A percentile compares a stretch with the other conserved stretches of the same genome.
phyloP scores from a whole-genome alignment of 1,140 invertebrate genomes.

The Bombus vancouverensis region DNA sequence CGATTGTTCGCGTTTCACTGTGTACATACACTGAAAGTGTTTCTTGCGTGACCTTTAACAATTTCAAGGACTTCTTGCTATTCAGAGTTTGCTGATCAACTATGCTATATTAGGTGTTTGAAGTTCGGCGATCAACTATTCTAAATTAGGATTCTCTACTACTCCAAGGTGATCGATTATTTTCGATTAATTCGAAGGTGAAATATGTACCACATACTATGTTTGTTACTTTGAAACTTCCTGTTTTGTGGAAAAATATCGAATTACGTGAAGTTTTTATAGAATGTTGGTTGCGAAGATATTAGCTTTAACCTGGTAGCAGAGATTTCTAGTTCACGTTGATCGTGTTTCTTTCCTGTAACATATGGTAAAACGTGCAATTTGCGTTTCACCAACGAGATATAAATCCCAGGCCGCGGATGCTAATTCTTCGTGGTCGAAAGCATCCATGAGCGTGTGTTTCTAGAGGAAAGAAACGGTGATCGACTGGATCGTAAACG shows the following conservation, averaged over 20 bases:
- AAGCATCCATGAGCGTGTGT: background rate
- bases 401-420: slow-evolving; percentile 36
- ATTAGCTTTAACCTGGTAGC: background rate
- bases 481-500: slow-evolving; percentile 47
- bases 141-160: too few relatives aligned
- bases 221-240: background rate
- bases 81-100: background rate
- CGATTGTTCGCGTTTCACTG: background rate
- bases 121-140: too few relatives aligned
- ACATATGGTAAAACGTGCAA: background rate
- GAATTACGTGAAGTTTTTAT: background rate
- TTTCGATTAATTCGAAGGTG: background rate
- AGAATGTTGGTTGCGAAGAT: background rate
- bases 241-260: background rate
- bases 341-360: background rate
- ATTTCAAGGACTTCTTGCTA: background rate
- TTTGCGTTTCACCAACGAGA: background rate
- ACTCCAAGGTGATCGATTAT: background rate
- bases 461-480: slow-evolving; percentile 19
- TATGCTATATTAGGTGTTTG: background rate
- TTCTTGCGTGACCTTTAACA: background rate
- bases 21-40: background rate
- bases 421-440: slow-evolving; percentile 5
- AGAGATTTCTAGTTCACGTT: background rate
- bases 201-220: background rate